phyloP scores from a whole-genome alignment of 1,140 invertebrate species.

The Ceratosolen fusciceps region DNA sequence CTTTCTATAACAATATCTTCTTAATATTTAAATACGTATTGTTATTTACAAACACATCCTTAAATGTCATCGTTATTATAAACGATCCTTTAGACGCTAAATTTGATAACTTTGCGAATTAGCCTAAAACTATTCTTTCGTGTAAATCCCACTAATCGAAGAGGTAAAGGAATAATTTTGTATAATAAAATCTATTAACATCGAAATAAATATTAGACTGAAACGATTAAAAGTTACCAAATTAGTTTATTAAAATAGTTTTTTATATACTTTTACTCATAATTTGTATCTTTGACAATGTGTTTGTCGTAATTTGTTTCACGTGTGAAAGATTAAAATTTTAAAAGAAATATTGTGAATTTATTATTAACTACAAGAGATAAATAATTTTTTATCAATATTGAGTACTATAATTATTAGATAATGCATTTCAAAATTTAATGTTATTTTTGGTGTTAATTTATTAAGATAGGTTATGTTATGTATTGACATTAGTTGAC shows the following conservation, averaged over 20 bases:
- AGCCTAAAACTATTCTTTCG: constrained; percentile 52
- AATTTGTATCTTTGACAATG: constrained; percentile 18
- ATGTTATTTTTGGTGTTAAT: neutral
- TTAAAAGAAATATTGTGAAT: neutral
- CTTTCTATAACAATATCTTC: too few relatives aligned
- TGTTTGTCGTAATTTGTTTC: neutral
- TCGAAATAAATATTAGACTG: constrained; percentile 40
- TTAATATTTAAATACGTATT: too few relatives aligned
- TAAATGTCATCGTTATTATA: neutral
- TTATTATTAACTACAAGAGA: neutral
- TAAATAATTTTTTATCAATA: neutral
- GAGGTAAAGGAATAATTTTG: constrained; percentile 54
- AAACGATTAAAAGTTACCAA: neutral
- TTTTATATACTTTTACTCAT: neutral
- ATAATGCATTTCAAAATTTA: neutral
- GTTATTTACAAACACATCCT: too few relatives aligned
- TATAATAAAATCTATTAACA: constrained; percentile 56
- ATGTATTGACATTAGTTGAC: constrained; percentile 44
- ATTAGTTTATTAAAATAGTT: neutral
- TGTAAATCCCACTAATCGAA: constrained; percentile 46
- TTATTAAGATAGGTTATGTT: constrained; percentile 25
- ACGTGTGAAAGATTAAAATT: constrained; percentile 38
- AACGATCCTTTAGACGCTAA: neutral
- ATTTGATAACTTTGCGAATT: constrained; percentile 42
- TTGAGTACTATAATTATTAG: neutral